Percentiles rank a stretch among this genome's conserved stretches.
Evolutionary conservation across 1,140 invertebrate species (phyloP).

Genomic region (Diachasma alloeum): DNA sequence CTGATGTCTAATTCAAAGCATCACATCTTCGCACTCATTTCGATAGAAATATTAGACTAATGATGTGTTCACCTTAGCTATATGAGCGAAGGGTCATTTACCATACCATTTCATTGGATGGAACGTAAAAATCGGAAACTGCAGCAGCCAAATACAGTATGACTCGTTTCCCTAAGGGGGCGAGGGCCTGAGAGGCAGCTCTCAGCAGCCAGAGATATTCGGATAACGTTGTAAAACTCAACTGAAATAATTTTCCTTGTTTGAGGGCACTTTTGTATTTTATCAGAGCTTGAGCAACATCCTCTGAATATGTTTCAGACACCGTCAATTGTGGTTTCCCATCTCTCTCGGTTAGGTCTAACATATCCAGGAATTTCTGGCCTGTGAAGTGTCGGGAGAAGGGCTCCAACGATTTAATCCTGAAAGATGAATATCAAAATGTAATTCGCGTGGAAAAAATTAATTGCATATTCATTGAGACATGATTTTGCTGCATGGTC

Average conservation of each 20-base stretch:
- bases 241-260: constrained; percentile 73
- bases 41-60: no score
- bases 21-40: no score
- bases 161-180: constrained; percentile 72
- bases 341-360: constrained; percentile 71
- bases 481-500: no score
- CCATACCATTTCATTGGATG: constrained; percentile 90
- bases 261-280: constrained; percentile 76
- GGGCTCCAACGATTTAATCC: constrained; percentile 85
- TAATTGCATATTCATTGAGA: no score
- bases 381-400: constrained; percentile 86
- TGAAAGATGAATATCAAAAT: constrained; percentile 22
- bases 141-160: constrained; percentile 96
- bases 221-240: constrained; percentile 84
- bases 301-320: constrained; percentile 74
- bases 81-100: no score
- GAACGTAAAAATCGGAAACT: constrained; percentile 98
- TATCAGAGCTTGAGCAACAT: constrained; percentile 73
- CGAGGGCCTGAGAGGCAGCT: constrained; percentile 79
- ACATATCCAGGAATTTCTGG: constrained; percentile 82
- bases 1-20: no score
- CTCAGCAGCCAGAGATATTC: constrained; percentile 95
- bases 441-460: no score
- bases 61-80: no score
- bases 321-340: constrained; percentile 71